Base-by-base conservation (phyloP, 2,797 vertebrate species). In the Notolepis coatsorum region DNA sequence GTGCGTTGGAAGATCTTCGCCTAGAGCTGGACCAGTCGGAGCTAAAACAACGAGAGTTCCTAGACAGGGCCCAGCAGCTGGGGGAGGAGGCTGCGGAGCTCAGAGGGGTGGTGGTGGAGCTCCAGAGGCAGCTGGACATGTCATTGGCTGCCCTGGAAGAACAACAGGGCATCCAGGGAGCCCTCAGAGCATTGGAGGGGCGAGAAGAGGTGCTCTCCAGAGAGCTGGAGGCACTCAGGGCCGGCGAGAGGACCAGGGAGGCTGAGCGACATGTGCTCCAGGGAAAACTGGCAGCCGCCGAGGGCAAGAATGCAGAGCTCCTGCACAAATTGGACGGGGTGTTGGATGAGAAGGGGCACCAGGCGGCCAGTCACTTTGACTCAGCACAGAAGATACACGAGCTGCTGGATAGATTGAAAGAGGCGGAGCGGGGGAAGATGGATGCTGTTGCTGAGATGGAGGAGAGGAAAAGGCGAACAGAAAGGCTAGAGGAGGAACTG, bases 11-110 rank as follows among this genome's bases (percentile, higher is more conserved):
- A 4, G 93, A 96, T 57, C 94, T 98, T 85, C 96, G 94, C 2
- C 81, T 96, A 28, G 96, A 97, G 77, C 91, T 99, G 68, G 97
- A 99, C 76, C 96, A 95, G 77, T 93, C 95, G 21, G 96, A 99
- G 74, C 79, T 98, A 25, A 95, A 90, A 63, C 95, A 96, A 75
- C 92, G 85, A 61, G 89, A 94, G 54, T 92, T 99, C 33, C 86
- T 95, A 10, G 86, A 91, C 60, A 94, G 80, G 33, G 71, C 96
- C 52, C 93, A 90, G 21, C 92, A 95, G 81, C 88, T 98, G 35
- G 93, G 93, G 8, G 78, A 82, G 25, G 95, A 99, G 79, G 94
- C 93, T 23, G 85, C 88, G 52, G 93, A 95, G 67, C 93, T 98
- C 39, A 76, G 80, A 13, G 69, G 75, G 17, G 82, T 94, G 35